These are phyloP conservation scores for Creontiades dilutus DNA, from an alignment of 2,888 invertebrate species.

Conservation along the genomic window DNA sequence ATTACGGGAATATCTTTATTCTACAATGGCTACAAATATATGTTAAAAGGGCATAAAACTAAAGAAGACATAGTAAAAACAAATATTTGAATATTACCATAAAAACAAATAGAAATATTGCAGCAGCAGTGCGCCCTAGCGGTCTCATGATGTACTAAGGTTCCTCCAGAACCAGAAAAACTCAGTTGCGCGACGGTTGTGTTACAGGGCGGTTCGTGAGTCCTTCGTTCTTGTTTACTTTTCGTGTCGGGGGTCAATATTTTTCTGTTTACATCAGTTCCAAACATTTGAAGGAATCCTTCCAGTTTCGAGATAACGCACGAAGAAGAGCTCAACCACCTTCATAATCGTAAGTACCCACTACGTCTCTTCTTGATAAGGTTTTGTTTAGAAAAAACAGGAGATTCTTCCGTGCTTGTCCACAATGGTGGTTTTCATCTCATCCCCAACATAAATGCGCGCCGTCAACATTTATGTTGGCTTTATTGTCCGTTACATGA, in stretches of 20 bases:
- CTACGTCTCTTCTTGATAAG: too few relatives aligned
- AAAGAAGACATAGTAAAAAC: neutral
- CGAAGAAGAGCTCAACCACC: too few relatives aligned
- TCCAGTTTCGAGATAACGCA: too few relatives aligned
- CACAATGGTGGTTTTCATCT: neutral
- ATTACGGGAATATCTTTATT: too few relatives aligned
- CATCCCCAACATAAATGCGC: too few relatives aligned
- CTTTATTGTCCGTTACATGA: too few relatives aligned
- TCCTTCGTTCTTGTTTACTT: neutral
- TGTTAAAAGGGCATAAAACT: neutral
- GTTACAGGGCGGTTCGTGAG: neutral
- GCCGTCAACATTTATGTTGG: too few relatives aligned
- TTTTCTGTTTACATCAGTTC: neutral
- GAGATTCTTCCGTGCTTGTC: neutral
- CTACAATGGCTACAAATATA: neutral
- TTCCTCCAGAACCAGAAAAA: neutral
- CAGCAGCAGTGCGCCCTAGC: neutral
- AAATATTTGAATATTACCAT: too few relatives aligned
- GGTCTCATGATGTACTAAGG: neutral
- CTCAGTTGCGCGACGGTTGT: constrained; percentile 14
- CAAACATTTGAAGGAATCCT: too few relatives aligned
- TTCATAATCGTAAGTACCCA: neutral
- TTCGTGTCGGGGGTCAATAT: neutral
- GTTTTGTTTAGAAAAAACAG: neutral
- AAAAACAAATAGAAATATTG: too few relatives aligned